Base-by-base conservation (phyloP, 2,797 vertebrate genomes). In the Phalanger gymnotis region DNA sequence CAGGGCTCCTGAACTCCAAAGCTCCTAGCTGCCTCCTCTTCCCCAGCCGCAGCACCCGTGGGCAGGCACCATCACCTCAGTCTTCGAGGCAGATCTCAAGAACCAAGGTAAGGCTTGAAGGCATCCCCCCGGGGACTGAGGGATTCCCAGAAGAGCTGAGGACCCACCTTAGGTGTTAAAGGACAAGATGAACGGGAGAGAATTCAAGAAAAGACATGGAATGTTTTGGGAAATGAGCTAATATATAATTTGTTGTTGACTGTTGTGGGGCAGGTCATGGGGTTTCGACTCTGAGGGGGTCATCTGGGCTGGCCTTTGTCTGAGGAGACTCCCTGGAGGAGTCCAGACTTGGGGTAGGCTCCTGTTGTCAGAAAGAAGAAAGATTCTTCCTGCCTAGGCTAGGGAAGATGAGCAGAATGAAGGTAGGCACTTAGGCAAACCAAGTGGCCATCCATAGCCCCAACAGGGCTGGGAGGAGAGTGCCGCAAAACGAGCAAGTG, bases 401-500 rank as follows among this genome's bases (percentile, higher is more conserved):
- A 1, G 73, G 40, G 25, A 11, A 10, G 73, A 11, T 12, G 73
- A 73, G 61, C 34, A n/a, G 58, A 14, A 47, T 47, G 66, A 16
- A 19, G 25, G 22, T 11, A 9, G 73, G 14, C 61, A n/a, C 40
- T 27, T 14, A 87, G 73, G 25, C 10, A 1, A 87, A 9, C 73
- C 40, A 51, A 28, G 73, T 0, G 16, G 91, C 73, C 28, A 89
- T 54, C 54, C 7, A 31, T 66, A 93, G 90, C 81, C 52, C 2
- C 0, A 66, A 1, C 66, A 95, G 47, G 90, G 91, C 22, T 0
- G 92, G 90, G 90, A 0, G 7, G 90, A 61, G 93, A 27, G 40
- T 3, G 3, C 73, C n/a, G 1, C 0, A 2, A 0, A 3, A 9
- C 0, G 3, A 47, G 55, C 40, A 51, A 0, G 30, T 40, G 0